Evolutionary conservation across 2,113 vertebrate genomes (phyloP).

Genomic region (Melozone crissalis): DNA sequence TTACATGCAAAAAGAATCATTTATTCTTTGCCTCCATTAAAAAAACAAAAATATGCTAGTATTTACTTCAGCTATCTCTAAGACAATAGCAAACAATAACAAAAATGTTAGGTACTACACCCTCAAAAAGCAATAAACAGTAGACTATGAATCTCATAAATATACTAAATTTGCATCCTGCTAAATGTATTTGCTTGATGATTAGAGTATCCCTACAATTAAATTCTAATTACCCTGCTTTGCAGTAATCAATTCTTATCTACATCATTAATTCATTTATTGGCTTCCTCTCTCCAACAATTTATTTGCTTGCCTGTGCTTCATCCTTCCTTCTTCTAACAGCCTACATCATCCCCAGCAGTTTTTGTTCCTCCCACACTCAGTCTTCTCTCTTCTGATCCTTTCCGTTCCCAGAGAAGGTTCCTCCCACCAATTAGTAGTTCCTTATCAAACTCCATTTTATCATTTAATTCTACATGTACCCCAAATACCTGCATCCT

Average conservation of each 20-base stretch:
- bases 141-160: background rate
- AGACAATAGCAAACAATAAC: background rate
- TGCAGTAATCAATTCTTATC: slow-evolving; percentile 17
- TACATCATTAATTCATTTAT: background rate
- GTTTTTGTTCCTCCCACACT: background rate
- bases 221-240: background rate
- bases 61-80: background rate
- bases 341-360: background rate
- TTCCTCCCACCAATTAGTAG: background rate
- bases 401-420: background rate
- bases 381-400: background rate
- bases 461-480: background rate
- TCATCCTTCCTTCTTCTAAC: background rate
- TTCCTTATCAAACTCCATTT: background rate
- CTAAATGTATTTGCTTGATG: background rate
- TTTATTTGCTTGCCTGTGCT: background rate
- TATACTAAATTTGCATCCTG: background rate
- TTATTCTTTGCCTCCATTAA: background rate
- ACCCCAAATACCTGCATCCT: background rate
- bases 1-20: background rate
- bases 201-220: background rate
- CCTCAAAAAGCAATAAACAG: background rate
- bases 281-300: background rate
- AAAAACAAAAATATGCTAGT: background rate
- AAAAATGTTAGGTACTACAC: background rate